Evolutionary conservation across 1,140 invertebrate species (phyloP), one percentile per base, ranked within the genome.

Genomic region (Caenorhabditis inopinata): DNA sequence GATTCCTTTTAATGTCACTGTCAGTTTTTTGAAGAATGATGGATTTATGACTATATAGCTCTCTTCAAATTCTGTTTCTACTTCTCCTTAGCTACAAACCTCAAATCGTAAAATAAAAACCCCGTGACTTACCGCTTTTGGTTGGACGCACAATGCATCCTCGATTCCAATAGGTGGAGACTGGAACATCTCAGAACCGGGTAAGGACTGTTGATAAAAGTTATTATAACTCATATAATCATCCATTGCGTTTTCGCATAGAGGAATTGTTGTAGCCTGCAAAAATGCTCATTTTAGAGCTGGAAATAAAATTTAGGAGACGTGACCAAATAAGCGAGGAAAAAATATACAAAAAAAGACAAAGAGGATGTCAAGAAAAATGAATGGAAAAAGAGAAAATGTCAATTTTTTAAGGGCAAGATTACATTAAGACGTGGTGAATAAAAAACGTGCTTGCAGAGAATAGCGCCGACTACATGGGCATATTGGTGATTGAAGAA

Each of bases 201-300:
- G 58, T 38, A 68, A 38, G 6, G 58, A 27, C 58, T 68, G 58
- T 27, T 68, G 58, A 21, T 68, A 68, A 38, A 32, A 68, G 25
- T 68, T 68, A 68, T 68, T 68, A 18, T 68, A 68, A 21, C n/a
- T 68, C 32, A 68, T 38, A 68, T 68, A 68, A 9, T 68, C 58
- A 68, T 68, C 58, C 58, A 68, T 68, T 38, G n/a, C 58, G 32
- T 38, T 68, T 58, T 58, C 6, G 32, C 58, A 68, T 68, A 68
- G 58, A 68, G 58, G 27, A 68, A 18, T 35, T n/a, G 58, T n/a
- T 5, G 32, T 68, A n/a, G 32, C n/a, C 58, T 68, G 32, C 9
- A 68, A 68, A 38, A 42, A 21, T 29, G 6, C 6, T 12, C 25
- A 68, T 38, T 68, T 16, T 1, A 68, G 16, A 18, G 12, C 23